phyloP scores from a whole-genome alignment of 2,888 invertebrate species.

The Odontocolon sp. region DNA sequence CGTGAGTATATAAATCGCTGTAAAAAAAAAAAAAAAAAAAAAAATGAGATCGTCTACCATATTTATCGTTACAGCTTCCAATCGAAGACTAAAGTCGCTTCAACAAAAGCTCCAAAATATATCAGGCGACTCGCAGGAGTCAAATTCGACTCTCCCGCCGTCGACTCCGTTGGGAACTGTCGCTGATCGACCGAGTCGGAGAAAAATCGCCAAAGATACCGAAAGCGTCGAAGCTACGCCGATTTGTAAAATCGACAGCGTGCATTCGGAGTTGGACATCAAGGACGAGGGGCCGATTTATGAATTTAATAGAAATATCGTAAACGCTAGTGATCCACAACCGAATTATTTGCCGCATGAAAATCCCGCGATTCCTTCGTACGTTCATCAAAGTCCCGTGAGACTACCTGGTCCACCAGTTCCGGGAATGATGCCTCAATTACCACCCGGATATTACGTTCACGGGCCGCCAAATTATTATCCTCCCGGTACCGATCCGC shows the following conservation, averaged over 20 bases:
- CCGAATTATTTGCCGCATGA: slow-evolving; percentile 65
- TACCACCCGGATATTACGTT: slow-evolving; percentile 69
- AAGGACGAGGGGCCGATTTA: slow-evolving; percentile 75
- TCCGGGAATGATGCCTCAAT: slow-evolving; percentile 56
- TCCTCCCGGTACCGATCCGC: slow-evolving; percentile 12
- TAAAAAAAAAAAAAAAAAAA: neutral
- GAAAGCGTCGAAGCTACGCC: neutral
- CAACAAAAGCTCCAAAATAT: slow-evolving; percentile 12
- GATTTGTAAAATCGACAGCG: slow-evolving; percentile 66
- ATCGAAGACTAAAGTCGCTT: slow-evolving; percentile 30
- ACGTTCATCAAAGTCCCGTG: slow-evolving; percentile 52
- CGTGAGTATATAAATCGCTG: too few species aligned
- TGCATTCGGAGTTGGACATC: slow-evolving; percentile 78
- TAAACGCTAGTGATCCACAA: slow-evolving; percentile 47
- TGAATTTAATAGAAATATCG: slow-evolving; percentile 58
- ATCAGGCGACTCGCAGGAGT: slow-evolving; percentile 36
- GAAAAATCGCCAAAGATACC: slow-evolving; percentile 8
- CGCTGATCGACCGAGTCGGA: neutral
- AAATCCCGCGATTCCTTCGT: slow-evolving; percentile 59
- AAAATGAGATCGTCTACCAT: neutral
- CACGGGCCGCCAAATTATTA: slow-evolving; percentile 66
- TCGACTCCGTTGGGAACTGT: slow-evolving; percentile 1
- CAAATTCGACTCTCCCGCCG: slow-evolving; percentile 29
- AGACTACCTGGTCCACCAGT: slow-evolving; percentile 44
- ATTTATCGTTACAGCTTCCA: slow-evolving; percentile 21